Conservation (phyloP, 2,888 invertebrate genomes). For the Athalia rosae region DNA sequence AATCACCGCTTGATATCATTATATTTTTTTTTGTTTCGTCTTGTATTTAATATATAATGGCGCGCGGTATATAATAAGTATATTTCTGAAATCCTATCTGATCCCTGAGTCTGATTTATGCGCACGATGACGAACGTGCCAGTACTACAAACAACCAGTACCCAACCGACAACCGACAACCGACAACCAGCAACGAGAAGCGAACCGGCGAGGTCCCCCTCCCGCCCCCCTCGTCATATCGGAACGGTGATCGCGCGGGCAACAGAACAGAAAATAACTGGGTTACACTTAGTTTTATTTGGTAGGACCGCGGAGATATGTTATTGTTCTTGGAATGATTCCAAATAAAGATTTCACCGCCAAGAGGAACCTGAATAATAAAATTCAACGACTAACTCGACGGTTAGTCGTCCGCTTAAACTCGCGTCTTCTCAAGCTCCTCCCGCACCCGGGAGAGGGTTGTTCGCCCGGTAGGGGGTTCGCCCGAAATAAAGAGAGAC, state of each 20-base stretch:
- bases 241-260: slow-evolving; percentile 59
- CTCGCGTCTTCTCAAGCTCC: slow-evolving; percentile 45
- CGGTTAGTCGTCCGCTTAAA: slow-evolving; percentile 62
- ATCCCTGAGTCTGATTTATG: slow-evolving; percentile 72
- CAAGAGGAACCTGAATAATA: slow-evolving; percentile 71
- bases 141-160: slow-evolving; percentile 69
- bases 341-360: slow-evolving; percentile 73
- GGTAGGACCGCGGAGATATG: slow-evolving; percentile 62
- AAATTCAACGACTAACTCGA: slow-evolving; percentile 62
- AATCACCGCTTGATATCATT: not conserved
- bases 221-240: too few species aligned
- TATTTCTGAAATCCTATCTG: slow-evolving; percentile 72
- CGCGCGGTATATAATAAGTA: slow-evolving; percentile 67
- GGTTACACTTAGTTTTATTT: slow-evolving; percentile 73
- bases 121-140: slow-evolving; percentile 73
- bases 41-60: slow-evolving; percentile 57
- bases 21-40: slow-evolving; percentile 11
- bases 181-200: slow-evolving; percentile 48
- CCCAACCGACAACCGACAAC: slow-evolving; percentile 65
- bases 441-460: slow-evolving; percentile 26
- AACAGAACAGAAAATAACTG: slow-evolving; percentile 71
- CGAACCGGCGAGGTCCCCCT: slow-evolving; percentile 27
- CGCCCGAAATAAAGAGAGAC: slow-evolving; percentile 7
- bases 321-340: slow-evolving; percentile 74
- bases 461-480: slow-evolving; percentile 37